Evolutionary conservation across 2,797 vertebrate species (phyloP).

Genomic region (Platalea minor): DNA sequence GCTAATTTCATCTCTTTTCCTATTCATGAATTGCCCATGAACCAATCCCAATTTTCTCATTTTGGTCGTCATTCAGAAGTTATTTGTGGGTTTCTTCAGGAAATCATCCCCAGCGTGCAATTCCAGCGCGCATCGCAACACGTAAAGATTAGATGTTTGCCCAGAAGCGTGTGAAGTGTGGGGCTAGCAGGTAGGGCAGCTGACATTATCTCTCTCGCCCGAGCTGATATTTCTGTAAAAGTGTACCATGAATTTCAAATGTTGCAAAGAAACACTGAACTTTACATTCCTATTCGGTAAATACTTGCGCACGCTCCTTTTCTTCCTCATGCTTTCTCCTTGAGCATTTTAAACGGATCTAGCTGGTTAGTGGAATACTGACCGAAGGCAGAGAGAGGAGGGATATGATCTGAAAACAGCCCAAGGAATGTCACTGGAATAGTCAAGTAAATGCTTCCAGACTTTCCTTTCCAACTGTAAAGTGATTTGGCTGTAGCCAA

Average conservation of each 20-base stretch:
- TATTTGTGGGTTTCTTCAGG: slow-evolving; percentile 56
- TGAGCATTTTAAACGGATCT: not conserved
- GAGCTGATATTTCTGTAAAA: not conserved
- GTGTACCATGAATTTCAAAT: not conserved
- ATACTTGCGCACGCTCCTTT: not conserved
- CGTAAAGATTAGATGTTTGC: not conserved
- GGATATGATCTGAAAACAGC: not conserved
- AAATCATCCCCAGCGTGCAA: not conserved
- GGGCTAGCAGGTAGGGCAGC: not conserved
- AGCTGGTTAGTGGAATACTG: not conserved
- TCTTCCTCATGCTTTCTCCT: not conserved
- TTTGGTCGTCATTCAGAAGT: slow-evolving; percentile 16
- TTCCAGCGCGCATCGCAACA: not conserved
- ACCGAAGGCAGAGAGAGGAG: not conserved
- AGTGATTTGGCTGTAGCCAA: not conserved
- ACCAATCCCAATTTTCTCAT: slow-evolving; percentile 40
- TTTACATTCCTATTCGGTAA: not conserved
- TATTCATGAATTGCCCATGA: slow-evolving; percentile 23
- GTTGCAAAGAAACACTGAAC: not conserved
- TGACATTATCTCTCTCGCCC: not conserved
- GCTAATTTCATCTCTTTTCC: slow-evolving; percentile 55
- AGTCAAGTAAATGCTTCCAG: slow-evolving; percentile 29
- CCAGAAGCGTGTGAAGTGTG: accelerated
- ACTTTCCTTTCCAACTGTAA: not conserved
- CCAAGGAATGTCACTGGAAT: slow-evolving; percentile 8